These are phyloP conservation scores for Polyodon spathula DNA, from an alignment of 2,113 vertebrate species.

Conservation along the genomic window DNA sequence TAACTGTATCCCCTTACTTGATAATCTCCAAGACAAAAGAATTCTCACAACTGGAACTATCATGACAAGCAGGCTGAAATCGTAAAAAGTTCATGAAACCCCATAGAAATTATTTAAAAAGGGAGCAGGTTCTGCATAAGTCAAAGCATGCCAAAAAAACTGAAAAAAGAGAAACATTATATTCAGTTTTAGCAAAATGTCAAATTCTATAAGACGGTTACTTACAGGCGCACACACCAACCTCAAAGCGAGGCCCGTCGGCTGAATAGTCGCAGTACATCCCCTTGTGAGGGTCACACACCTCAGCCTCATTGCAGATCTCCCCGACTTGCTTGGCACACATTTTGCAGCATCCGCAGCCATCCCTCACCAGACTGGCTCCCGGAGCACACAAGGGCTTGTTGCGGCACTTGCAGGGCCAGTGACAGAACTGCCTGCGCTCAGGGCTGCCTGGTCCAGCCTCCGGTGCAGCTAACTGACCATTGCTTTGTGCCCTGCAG, in stretches of 20 bases:
- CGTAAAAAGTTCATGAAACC: too few species aligned
- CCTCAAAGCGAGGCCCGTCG: slow-evolving; percentile 74
- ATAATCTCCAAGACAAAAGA: too few species aligned
- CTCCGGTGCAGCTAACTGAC: slow-evolving; percentile 18
- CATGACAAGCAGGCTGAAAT: too few species aligned
- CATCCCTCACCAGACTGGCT: slow-evolving; percentile 78
- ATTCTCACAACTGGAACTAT: too few species aligned
- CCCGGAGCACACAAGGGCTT: slow-evolving; percentile 63
- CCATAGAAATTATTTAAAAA: too few species aligned
- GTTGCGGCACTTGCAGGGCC: slow-evolving; percentile 73
- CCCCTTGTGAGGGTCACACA: slow-evolving; percentile 89
- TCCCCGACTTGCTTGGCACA: slow-evolving; percentile 79
- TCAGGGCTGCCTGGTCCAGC: slow-evolving; percentile 30
- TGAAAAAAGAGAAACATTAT: too few species aligned
- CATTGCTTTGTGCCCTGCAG: slow-evolving; percentile 44
- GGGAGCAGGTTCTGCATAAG: too few species aligned
- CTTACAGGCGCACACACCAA: slow-evolving; percentile 87
- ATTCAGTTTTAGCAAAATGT: too few species aligned
- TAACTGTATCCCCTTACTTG: too few species aligned
- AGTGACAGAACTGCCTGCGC: slow-evolving; percentile 71
- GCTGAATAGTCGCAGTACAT: slow-evolving; percentile 89
- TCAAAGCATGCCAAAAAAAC: background rate
- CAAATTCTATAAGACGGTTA: slow-evolving; percentile 21
- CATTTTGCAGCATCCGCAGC: slow-evolving; percentile 85
- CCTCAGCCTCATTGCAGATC: slow-evolving; percentile 74